Percentiles rank a stretch among this genome's conserved stretches.
phyloP scores from a whole-genome alignment of 2,888 invertebrate species.

The Spialia ferax region DNA sequence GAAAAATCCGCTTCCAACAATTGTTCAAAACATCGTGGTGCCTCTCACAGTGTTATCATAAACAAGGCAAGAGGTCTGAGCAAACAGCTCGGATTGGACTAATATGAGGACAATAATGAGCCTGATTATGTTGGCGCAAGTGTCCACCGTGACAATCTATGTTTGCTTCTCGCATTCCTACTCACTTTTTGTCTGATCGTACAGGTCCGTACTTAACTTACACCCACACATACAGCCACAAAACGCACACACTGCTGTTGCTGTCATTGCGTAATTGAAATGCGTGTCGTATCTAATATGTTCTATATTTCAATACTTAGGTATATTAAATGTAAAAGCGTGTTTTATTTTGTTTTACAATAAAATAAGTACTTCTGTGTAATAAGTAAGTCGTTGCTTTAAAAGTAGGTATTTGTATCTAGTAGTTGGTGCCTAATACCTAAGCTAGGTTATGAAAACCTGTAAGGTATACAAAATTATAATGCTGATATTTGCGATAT shows the following conservation, averaged over 20 bases:
- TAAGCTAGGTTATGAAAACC: too few relatives aligned
- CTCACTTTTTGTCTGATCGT: background rate
- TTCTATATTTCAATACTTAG: too few relatives aligned
- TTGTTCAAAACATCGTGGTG: background rate
- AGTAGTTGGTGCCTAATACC: too few relatives aligned
- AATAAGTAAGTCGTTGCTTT: too few relatives aligned
- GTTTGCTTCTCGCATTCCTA: conserved; percentile 59
- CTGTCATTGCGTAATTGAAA: too few relatives aligned
- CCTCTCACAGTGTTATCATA: background rate
- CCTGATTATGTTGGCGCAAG: conserved; percentile 77
- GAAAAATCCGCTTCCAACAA: background rate
- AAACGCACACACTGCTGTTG: background rate
- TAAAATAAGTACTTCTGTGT: too few relatives aligned
- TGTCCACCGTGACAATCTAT: conserved; percentile 55
- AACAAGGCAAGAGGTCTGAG: background rate
- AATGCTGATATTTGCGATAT: too few relatives aligned
- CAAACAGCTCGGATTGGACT: conserved; percentile 46
- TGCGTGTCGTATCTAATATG: too few relatives aligned
- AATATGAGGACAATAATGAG: conserved; percentile 54
- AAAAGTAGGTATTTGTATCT: too few relatives aligned
- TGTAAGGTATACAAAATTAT: too few relatives aligned
- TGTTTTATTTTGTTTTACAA: too few relatives aligned
- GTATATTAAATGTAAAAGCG: too few relatives aligned
- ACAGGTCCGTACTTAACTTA: background rate
- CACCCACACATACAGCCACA: background rate